phyloP scores from a whole-genome alignment of 2,797 vertebrate genomes.

The Chrosomus eos region DNA sequence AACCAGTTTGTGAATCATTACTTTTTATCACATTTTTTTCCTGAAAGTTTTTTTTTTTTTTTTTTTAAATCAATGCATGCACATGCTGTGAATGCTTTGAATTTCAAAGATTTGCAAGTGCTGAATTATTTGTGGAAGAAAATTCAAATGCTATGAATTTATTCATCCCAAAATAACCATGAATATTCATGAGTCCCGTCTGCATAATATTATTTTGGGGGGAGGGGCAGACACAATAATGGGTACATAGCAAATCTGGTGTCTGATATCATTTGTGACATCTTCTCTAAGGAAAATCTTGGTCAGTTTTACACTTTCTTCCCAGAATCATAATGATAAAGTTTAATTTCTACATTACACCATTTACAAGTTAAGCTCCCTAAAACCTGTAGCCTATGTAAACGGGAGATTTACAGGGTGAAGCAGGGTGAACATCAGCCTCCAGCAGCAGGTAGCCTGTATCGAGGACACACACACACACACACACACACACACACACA shows the following conservation, averaged over 20 bases:
- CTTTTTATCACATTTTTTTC: slow-evolving; percentile 10
- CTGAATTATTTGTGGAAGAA: slow-evolving; percentile 48
- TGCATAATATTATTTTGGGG: slow-evolving; percentile 41
- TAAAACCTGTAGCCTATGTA: slow-evolving; percentile 50
- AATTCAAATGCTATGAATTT: slow-evolving; percentile 46
- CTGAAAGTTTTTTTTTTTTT: not conserved
- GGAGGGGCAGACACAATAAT: slow-evolving; percentile 49
- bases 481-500: too few species aligned
- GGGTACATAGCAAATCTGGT: slow-evolving; percentile 50
- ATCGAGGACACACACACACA: slow-evolving; percentile 44
- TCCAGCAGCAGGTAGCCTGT: slow-evolving; percentile 54
- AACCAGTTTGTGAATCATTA: slow-evolving; percentile 24
- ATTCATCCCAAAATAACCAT: slow-evolving; percentile 54
- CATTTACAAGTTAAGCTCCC: slow-evolving; percentile 5
- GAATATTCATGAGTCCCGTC: slow-evolving; percentile 57
- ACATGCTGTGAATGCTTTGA: slow-evolving; percentile 39
- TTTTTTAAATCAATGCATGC: not conserved
- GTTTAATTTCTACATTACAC: not conserved
- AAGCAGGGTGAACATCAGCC: slow-evolving; percentile 47
- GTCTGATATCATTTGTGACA: slow-evolving; percentile 25
- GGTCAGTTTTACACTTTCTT: not conserved
- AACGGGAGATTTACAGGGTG: slow-evolving; percentile 37
- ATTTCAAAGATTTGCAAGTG: slow-evolving; percentile 47
- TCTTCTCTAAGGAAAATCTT: slow-evolving; percentile 5
- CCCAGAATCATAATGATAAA: not conserved